Evolutionary conservation across 2,797 vertebrate species (phyloP), one percentile per base, ranked within the genome.

Genomic region (Falco rusticolus): DNA sequence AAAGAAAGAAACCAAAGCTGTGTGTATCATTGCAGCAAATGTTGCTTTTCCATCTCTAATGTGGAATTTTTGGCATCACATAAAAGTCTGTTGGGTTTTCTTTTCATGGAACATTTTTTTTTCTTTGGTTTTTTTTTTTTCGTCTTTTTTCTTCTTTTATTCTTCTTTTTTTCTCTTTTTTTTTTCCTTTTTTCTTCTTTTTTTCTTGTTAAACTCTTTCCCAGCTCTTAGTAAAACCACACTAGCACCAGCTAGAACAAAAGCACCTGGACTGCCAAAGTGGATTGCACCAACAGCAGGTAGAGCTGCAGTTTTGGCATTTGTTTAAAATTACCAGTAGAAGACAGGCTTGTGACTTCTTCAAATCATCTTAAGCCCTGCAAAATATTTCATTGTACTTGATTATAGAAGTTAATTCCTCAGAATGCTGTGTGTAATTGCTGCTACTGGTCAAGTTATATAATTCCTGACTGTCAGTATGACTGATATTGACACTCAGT

Each of bases 171-270:
- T 45, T 43, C 4, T 51, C 53, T 24, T 80, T 74, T n/a, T 8
- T 53, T 66, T 65, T 72, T 94, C 56, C 60, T 57, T 24, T 80
- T 78, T n/a, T 9, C 11, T 78, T 43, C 50, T 13, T n/a, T 53
- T 53, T 65, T 83, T 34, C 5, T 64, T 50, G 66, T 50, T 51
- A 47, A 91, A 81, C 7, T 89, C 74, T 71, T 61, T 90, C 92
- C 21, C 84, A 98, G 98, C 43, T 96, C 61, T 95, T 64, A 96
- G 87, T 66, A 97, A 48, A 74, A 98, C 98, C 90, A 97, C 96
- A 59, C 50, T 77, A 65, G 94, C 86, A 91, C 97, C 97, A 61
- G 13, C 59, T 51, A 98, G 97, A 93, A 93, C 97, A 93, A 98
- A 65, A 96, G 84, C 97, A 85, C 95, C 87, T 76, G 96, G 84